Percentiles rank a stretch among this genome's conserved stretches.
phyloP scores from a whole-genome alignment of 1,140 invertebrate species.

The Muscidifurax raptorellus region DNA sequence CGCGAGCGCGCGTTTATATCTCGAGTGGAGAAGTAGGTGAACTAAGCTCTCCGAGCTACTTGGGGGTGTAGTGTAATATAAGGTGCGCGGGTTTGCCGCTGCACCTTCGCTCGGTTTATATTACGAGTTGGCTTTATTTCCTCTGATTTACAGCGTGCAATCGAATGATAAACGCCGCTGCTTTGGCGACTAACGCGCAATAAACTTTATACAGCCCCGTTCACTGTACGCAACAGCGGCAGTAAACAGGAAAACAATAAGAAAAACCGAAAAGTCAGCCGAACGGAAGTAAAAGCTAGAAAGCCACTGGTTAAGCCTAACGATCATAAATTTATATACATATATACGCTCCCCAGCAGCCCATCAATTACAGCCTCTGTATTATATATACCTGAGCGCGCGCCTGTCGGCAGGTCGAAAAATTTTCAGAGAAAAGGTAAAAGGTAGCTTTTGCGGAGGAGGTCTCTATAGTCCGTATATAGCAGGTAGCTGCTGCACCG shows the following conservation, averaged over 20 bases:
- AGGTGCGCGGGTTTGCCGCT: too few relatives aligned
- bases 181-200: too few relatives aligned
- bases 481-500: too few relatives aligned
- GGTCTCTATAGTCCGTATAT: too few relatives aligned
- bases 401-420: neutral
- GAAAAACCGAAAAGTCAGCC: neutral
- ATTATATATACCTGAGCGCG: too few relatives aligned
- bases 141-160: too few relatives aligned
- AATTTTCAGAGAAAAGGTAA: neutral
- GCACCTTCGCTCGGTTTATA: too few relatives aligned
- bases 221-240: too few relatives aligned
- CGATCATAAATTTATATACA: neutral
- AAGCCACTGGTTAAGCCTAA: neutral
- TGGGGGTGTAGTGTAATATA: too few relatives aligned
- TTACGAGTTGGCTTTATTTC: too few relatives aligned
- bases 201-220: too few relatives aligned
- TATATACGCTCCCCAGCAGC: neutral
- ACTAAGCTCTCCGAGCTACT: neutral
- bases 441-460: neutral
- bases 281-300: neutral
- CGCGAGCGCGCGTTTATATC: neutral
- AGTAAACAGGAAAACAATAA: neutral
- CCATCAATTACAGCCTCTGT: neutral
- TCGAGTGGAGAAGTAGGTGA: neutral
- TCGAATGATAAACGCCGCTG: too few relatives aligned